Evolutionary conservation across 2,113 vertebrate genomes (phyloP).

Genomic region (Petroica traversi): DNA sequence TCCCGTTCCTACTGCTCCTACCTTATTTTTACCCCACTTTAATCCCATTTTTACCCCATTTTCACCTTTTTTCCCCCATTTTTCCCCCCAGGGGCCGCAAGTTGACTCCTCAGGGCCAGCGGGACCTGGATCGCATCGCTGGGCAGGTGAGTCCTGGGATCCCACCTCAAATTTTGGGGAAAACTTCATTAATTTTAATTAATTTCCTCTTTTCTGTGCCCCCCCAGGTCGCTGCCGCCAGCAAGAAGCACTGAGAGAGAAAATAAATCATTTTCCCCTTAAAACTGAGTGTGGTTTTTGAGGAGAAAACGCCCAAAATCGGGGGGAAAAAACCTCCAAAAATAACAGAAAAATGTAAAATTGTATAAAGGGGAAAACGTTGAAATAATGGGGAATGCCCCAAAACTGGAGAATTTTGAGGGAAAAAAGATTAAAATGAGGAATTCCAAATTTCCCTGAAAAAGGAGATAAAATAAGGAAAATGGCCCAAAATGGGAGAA

Average conservation of each 20-base stretch:
- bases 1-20: background rate
- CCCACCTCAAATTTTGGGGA: fast-evolving
- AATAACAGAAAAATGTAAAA: fast-evolving
- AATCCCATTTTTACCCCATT: background rate
- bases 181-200: background rate
- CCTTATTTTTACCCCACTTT: background rate
- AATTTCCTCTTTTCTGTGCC: background rate
- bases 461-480: background rate
- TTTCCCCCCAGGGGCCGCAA: background rate
- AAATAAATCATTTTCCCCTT: background rate
- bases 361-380: fast-evolving
- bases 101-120: background rate
- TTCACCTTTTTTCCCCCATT: background rate
- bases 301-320: fast-evolving
- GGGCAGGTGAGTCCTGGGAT: background rate
- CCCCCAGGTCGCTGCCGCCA: background rate
- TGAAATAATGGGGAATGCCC: background rate
- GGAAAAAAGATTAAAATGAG: too few relatives aligned
- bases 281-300: background rate
- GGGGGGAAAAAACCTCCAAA: background rate
- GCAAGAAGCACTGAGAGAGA: background rate
- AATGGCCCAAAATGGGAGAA: fast-evolving
- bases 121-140: background rate
- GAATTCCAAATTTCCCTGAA: background rate
- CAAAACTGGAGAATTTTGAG: background rate